Evolutionary conservation across 2,888 invertebrate species (phyloP).

Genomic region (Sinotaia quadrata): DNA sequence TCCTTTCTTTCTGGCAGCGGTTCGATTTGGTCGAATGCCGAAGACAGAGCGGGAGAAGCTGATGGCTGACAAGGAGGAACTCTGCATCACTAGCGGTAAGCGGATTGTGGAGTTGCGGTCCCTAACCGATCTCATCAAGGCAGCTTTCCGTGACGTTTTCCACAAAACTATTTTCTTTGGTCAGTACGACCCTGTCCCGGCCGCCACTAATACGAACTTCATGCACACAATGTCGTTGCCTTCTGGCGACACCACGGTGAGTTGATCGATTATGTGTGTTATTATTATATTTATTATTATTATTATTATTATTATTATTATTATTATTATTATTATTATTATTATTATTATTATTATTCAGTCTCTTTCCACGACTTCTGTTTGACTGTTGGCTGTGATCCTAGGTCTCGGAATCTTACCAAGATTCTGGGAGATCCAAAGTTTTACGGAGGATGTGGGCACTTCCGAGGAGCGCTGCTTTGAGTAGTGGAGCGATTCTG

Average conservation of each 20-base stretch:
- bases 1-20: constrained; percentile 44
- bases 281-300: not conserved
- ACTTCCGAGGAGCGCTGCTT: too few species aligned
- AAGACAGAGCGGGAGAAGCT: constrained; percentile 64
- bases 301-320: not conserved
- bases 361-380: too few species aligned
- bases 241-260: not conserved
- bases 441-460: too few species aligned
- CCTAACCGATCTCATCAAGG: constrained; percentile 58
- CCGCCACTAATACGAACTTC: not conserved
- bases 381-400: too few species aligned
- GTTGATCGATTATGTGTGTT: not conserved
- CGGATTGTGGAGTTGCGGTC: constrained; percentile 60
- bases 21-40: constrained; percentile 66
- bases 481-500: too few species aligned
- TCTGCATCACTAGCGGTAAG: constrained; percentile 47
- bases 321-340: too few species aligned
- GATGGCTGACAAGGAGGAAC: constrained; percentile 62
- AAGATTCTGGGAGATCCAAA: too few species aligned
- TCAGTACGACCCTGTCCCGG: constrained; percentile 1
- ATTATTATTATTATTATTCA: too few species aligned
- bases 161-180: constrained; percentile 40
- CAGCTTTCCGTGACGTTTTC: constrained; percentile 51
- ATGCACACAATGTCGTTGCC: not conserved
- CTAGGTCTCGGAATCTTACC: too few species aligned